Evolutionary conservation across 2,888 invertebrate species (phyloP), one percentile per base, ranked within the genome.

Genomic region (Metallyticus violacea): DNA sequence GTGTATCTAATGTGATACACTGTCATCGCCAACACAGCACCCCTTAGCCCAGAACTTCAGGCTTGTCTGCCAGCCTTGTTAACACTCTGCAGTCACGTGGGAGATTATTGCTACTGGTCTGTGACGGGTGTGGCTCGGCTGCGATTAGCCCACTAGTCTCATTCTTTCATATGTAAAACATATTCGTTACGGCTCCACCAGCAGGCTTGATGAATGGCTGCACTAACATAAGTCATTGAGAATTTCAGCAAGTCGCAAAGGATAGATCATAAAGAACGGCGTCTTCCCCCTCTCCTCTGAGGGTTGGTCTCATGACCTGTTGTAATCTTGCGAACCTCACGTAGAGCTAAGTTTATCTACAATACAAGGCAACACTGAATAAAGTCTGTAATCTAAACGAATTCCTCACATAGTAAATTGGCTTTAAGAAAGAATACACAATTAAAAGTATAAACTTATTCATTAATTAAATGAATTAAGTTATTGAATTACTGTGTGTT

Each of bases 1-100:
- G 79, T 85, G 26, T 85, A 85, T 79, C 91, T 91, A 91, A 90
- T 90, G 91, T 91, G 92, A 92, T 91, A 92, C 91, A 91, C 91
- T 91, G 92, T 91, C 91, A 91, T 89, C 90, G 88, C 87, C 92
- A 92, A 28, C 40, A 27, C 27, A 25, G 28, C 22, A 40, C 26
- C 9, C n/a, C n/a, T n/a, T 76, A 7, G 76, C 40, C 15, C 40
- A 22, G 15, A 62, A 62, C 40, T 62, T 62, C 1, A 62, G 4
- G n/a, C n/a, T n/a, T n/a, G n/a, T n/a, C n/a, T n/a, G n/a, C 40
- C 15, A 15, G 40, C 22, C 40, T 62, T 62, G 40, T 62, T 62
- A 62, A 62, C 40, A 62, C 40, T 62, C 40, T 22, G 40, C 15
- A 15, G 40, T 62, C 40, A 62, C 40, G 40, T 62, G 40, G 40